Percentiles rank a stretch among this genome's conserved stretches.
Evolutionary conservation across 2,113 vertebrate genomes (phyloP).

Genomic region (Sciurus niger): DNA sequence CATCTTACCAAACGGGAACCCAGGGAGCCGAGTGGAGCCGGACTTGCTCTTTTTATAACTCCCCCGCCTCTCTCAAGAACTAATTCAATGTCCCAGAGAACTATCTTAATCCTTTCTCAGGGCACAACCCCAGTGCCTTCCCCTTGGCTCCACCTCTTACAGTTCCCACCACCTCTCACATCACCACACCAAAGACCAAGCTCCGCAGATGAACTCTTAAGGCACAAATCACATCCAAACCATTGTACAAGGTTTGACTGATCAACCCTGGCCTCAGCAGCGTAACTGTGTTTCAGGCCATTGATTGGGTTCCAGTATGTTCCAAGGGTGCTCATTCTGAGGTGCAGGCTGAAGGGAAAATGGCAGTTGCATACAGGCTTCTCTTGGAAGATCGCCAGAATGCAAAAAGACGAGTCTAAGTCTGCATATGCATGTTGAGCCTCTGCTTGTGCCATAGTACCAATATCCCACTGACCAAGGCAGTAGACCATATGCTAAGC

Average conservation of each 20-base stretch:
- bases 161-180: neutral
- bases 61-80: neutral
- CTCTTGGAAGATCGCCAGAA: neutral
- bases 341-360: neutral
- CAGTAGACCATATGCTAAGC: neutral
- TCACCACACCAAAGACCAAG: neutral
- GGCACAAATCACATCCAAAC: neutral
- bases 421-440: neutral
- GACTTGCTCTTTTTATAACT: neutral
- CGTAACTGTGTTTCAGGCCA: neutral
- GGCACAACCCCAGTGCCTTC: neutral
- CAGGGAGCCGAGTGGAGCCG: no score
- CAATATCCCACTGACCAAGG: neutral
- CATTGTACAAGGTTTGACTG: neutral
- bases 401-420: neutral
- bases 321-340: neutral
- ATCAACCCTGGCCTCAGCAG: neutral
- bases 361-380: accelerated
- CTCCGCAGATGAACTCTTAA: no score
- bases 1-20: neutral
- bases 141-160: neutral
- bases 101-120: neutral
- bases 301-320: neutral
- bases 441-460: neutral
- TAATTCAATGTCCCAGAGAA: neutral